Evolutionary conservation across 2,113 vertebrate species (phyloP), one percentile per base, ranked within the genome.

Genomic region (Pyrgilauda ruficollis): DNA sequence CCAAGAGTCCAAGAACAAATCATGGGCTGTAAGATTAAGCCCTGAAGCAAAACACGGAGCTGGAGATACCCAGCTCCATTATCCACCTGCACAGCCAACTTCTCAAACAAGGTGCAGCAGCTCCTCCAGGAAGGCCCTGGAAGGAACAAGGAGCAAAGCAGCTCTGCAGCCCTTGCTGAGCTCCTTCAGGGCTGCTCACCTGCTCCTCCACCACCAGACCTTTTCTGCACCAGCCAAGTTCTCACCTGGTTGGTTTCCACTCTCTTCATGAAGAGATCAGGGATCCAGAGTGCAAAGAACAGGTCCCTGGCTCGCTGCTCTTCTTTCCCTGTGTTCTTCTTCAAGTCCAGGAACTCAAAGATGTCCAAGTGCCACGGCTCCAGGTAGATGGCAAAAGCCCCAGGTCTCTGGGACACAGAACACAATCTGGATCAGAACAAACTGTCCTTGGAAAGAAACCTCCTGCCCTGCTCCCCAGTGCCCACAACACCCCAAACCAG

Each of bases 291-390:
- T 5, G 98, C 99, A 12, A 99, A 99, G 97, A 99, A 99, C 68
- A 99, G 98, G 95, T 99, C 99, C 50, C 99, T 98, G 35, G 99
- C 99, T 77, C 99, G 97, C 94, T 99, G 99, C 77, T 99, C 99
- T 67, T 99, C 99, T 75, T 99, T 99, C 35, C 99, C 99, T 0
- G 99, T 99, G 97, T 99, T 99, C 96, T 99, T 99, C 97, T 99
- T 99, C 84, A 99, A 94, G 92, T 99, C 99, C 49, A 99, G 97
- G 84, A 99, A 99, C 73, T 99, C 99, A 82, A 99, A 99, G 90
- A 99, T 97, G 88, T 99, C 99, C 43, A 97, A 97, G 76, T 99
- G 99, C 99, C 99, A 99, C 0, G 99, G 99, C 96, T 99, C 99
- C 96, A 99, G 94, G 91, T 99, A 99, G 97, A 99, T 98, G 87